A percentile compares a stretch with the other conserved stretches of the same genome.
Conservation (phyloP, 2,888 invertebrate species). For the Drosophila rubida region DNA sequence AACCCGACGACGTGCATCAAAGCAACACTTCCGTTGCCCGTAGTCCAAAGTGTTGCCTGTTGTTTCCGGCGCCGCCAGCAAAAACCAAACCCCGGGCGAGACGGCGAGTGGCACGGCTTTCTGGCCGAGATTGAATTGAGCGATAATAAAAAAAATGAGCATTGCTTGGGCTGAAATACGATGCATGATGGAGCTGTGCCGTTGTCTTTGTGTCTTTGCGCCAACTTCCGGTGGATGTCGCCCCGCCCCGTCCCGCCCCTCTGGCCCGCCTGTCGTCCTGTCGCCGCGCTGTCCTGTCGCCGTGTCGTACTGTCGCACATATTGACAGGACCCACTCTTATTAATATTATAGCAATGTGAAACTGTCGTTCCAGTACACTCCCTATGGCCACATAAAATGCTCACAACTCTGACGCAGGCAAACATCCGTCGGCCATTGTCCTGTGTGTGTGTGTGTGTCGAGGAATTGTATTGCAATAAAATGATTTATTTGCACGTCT, state of each 20-base stretch:
- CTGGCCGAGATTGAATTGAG: constrained; percentile 65
- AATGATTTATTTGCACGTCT: constrained; percentile 74
- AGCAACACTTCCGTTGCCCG: constrained; percentile 56
- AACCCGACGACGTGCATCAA: constrained; percentile 42
- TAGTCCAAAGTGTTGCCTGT: constrained; percentile 61
- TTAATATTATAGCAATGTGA: constrained; percentile 73
- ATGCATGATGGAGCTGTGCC: constrained; percentile 23
- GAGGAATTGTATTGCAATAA: constrained; percentile 73
- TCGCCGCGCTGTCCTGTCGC: background rate
- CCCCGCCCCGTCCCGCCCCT: constrained; percentile 30
- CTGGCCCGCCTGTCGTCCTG: background rate
- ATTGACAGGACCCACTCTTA: constrained; percentile 69
- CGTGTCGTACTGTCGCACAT: constrained; percentile 22
- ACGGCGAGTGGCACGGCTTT: background rate
- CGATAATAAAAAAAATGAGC: constrained; percentile 59
- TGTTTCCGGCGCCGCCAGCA: constrained; percentile 62
- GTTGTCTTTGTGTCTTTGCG: constrained; percentile 33
- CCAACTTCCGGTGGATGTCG: constrained; percentile 60
- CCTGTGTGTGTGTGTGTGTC: background rate
- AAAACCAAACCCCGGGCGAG: constrained; percentile 46
- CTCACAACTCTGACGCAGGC: constrained; percentile 31
- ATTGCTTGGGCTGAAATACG: constrained; percentile 36
- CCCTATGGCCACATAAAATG: constrained; percentile 73
- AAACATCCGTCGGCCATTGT: constrained; percentile 57
- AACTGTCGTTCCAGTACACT: constrained; percentile 53